Base-by-base conservation (phyloP, 1,140 invertebrate species). In the Pogonomyrmex barbatus region DNA sequence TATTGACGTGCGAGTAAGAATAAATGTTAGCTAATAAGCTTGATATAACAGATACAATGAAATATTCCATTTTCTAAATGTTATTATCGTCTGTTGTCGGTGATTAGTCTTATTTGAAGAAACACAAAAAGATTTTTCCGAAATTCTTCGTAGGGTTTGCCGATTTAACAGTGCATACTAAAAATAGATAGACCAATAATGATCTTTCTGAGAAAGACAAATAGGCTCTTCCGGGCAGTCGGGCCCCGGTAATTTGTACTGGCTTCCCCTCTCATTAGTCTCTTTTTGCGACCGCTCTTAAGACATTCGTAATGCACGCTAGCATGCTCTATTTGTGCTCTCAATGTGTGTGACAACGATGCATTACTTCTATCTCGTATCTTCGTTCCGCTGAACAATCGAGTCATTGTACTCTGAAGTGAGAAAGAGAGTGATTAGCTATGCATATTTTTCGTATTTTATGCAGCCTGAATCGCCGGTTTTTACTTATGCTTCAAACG, bases 301-400 rank as follows among this genome's bases (percentile, higher is more conserved):
- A 73, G 70, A 73, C 10, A 9, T 8, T 6, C 17, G 52, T n/a
- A 73, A 56, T 56, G 12, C 56, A 52, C 52, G 17, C 8, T 73
- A 56, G 50, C 70, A 73, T 73, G 52, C 52, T 75, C 71, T 75
- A 75, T 75, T 75, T 75, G 56, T 10, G 52, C 36, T 56, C 17
- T n/a, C 36, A 58, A 75, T 75, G 12, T 58, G 52, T 50, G 30
- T 39, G 47, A 54, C 17, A n/a, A 5, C n/a, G 9, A 1, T 6
- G 33, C 47, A 8, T 73, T 17, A n/a, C n/a, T 58, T 42, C 52
- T 75, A n/a, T 73, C 14, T 73, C 14, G 39, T 45, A 5, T 10
- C 1, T 62, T 33, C 63, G 36, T 24, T 62, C 14, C 63, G 36
- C 12, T 56, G 52, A 58, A 58, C 5, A 75, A 56, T 75, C 71